Conservation (phyloP, 1,140 invertebrate species). For the Pseudomyrmex gracilis region DNA sequence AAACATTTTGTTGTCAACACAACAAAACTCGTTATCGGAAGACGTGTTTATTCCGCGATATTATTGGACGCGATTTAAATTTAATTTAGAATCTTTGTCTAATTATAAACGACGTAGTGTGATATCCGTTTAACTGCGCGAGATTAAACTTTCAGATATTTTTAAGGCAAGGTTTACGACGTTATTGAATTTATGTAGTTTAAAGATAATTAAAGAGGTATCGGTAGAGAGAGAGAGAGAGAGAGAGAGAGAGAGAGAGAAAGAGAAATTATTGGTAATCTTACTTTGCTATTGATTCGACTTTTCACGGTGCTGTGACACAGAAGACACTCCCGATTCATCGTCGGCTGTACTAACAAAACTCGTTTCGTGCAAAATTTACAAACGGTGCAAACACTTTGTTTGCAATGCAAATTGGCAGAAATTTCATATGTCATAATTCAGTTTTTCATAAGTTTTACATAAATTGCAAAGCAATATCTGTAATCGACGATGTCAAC, state of each 20-base stretch:
- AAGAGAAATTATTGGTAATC: neutral
- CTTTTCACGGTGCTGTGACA: too few species aligned
- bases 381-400: neutral
- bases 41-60: neutral
- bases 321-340: neutral
- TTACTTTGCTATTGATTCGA: neutral
- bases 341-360: neutral
- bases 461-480: neutral
- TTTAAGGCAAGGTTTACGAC: neutral
- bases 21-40: neutral
- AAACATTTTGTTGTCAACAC: neutral
- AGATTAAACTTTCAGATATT: neutral
- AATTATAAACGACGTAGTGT: neutral
- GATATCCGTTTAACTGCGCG: too few species aligned
- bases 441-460: constrained; percentile 34
- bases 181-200: neutral
- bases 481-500: constrained; percentile 11
- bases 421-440: neutral
- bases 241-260: too few species aligned
- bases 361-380: neutral
- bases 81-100: neutral
- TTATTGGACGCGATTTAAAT: neutral
- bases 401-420: neutral
- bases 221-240: neutral
- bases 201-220: too few species aligned